phyloP scores from a whole-genome alignment of 2,113 vertebrate genomes.

The Chionis minor region DNA sequence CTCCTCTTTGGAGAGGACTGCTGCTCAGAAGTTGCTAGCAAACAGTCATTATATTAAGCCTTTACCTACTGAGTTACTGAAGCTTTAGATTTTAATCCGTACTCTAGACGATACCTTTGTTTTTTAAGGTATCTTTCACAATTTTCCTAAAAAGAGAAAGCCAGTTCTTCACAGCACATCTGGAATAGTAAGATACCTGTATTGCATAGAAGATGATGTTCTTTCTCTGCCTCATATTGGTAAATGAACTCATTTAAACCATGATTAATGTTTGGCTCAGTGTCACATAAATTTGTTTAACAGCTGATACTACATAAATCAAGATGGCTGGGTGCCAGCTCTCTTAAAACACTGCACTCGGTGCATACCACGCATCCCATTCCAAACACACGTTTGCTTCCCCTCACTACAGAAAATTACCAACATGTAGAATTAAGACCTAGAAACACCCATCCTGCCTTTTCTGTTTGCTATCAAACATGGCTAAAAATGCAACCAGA shows the following conservation, averaged over 20 bases:
- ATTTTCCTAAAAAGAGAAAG: background rate
- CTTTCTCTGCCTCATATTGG: background rate
- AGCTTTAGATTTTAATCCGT: background rate
- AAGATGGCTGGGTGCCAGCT: background rate
- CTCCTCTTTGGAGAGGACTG: background rate
- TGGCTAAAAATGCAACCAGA: background rate
- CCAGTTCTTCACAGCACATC: background rate
- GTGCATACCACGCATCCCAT: background rate
- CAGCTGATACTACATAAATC: background rate
- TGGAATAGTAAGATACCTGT: background rate
- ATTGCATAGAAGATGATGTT: background rate
- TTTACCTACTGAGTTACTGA: background rate
- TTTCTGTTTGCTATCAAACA: background rate
- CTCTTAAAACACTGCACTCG: background rate
- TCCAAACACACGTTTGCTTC: background rate
- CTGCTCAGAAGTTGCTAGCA: background rate
- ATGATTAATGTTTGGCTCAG: constrained; percentile 26
- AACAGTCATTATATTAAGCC: background rate
- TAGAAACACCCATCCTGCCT: background rate
- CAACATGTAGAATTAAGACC: background rate
- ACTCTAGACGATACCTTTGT: background rate
- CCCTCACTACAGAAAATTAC: background rate
- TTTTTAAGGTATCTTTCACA: background rate
- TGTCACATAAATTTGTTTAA: constrained; percentile 13
- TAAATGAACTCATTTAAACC: constrained; percentile 23